Base-by-base conservation (phyloP, 2,113 vertebrate genomes). In the Pterophyllum scalare region DNA sequence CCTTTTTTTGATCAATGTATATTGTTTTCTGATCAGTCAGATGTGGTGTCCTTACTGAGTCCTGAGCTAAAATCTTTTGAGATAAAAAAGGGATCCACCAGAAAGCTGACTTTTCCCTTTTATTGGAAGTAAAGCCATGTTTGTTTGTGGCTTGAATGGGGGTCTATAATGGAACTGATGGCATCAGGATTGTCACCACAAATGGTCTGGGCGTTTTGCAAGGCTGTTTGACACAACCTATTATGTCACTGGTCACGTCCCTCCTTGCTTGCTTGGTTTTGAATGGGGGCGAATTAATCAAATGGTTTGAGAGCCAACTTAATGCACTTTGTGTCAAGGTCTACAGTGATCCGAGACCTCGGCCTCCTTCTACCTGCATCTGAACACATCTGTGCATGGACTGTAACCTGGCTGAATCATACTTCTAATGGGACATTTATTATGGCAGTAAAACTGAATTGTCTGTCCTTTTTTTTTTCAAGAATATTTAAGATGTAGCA, bases 201-300 rank as follows among this genome's bases (percentile, higher is more conserved):
- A 95, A 95, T 95, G 92, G 90, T 90, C 87, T 91, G 95, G 94
- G 94, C 95, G 95, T 95, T 94, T 83, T 92, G 88, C 90, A 79
- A 80, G 90, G 86, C 87, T 89, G 85, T 92, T 92, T 94, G 94
- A 94, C 93, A 91, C 84, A 88, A 77, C 59, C 93, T 82, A 93
- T 95, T 95, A 95, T 93, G 93, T 95, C 89, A 93, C 59, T 82
- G 92, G 93, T 92, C 93, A 93, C 92, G 86, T 93, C 91, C 91
- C 88, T 89, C 88, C 86, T 89, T 78, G 80, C 85, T 83, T 31
- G 81, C 85, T 79, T 31, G 78, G 74, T 64, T 75, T 78, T 93
- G 89, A 94, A 94, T 93, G 79, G 85, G 87, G 88, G 86, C 75
- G 92, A 92, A 94, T 94, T 91, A 92, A 94, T 94, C 94, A 94